A percentile compares a stretch with the other conserved stretches of the same genome.
phyloP scores from a whole-genome alignment of 2,797 vertebrate species.

The Lophius americanus region DNA sequence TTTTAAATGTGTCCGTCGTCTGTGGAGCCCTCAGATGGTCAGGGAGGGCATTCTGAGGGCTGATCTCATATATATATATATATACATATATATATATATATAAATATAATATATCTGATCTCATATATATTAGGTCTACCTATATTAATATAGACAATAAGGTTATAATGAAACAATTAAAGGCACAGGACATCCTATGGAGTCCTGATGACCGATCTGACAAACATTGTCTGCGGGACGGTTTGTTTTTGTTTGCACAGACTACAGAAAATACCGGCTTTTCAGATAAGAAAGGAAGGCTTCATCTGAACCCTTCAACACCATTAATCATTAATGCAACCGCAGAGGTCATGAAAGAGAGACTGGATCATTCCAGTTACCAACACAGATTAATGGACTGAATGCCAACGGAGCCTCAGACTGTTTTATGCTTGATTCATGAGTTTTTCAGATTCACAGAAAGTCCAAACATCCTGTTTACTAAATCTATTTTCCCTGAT shows the following conservation, averaged over 20 bases:
- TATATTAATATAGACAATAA: no score
- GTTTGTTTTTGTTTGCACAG: constrained; percentile 40
- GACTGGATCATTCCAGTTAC: constrained; percentile 5
- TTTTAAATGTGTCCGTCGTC: no score
- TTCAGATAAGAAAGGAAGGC: constrained; percentile 23
- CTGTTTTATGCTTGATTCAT: not conserved
- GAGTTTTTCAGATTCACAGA: constrained; percentile 3
- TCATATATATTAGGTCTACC: no score
- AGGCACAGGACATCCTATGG: no score
- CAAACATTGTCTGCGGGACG: no score
- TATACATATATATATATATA: no score
- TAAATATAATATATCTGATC: no score
- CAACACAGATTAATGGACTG: not conserved
- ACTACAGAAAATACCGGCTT: constrained; percentile 9
- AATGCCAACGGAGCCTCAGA: not conserved
- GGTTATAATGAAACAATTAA: no score
- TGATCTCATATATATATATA: no score
- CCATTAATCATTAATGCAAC: constrained; percentile 53
- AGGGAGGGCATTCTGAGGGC: no score
- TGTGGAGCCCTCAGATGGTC: no score
- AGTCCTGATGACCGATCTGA: no score
- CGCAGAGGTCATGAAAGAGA: not conserved
- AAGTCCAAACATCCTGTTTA: not conserved
- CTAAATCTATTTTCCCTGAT: not conserved
- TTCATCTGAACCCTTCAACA: constrained; percentile 10